Evolutionary conservation across 2,888 invertebrate species (phyloP), one percentile per base, ranked within the genome.

Genomic region (Himalopsyche tibetana): DNA sequence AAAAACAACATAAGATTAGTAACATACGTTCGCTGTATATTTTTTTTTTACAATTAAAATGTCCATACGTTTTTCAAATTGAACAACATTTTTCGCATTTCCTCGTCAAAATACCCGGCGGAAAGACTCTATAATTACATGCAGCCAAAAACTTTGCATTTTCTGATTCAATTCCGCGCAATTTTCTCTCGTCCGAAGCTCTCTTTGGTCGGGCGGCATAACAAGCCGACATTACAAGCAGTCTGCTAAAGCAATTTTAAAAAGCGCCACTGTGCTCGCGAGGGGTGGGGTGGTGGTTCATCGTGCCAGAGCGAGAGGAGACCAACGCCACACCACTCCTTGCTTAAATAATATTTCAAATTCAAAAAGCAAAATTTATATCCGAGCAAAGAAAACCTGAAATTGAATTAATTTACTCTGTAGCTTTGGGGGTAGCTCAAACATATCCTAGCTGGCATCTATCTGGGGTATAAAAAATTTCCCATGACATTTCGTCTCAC

Each of bases 281-380:
- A 40, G 74, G 63, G 56, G 6, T 15, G 83, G 36, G 17, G 80
- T 51, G 51, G 51, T 51, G 51, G 51, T 51, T n/a, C 55, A 36
- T 17, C 80, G 84, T 55, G 84, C 40, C 63, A 69, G 42, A 83
- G 69, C 36, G 83, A 69, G 83, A 83, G 63, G 69, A 63, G 56
- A 56, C 56, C 56, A 8, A 19, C 63, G 63, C 83, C 85, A 19
- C 63, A 19, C 83, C 85, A 85, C 87, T 87, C 85, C 86, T 87
- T 86, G 86, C 87, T 87, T 82, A 84, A 85, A 88, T 87, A 88
- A 86, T 85, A 87, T 88, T 88, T 86, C 85, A 87, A 88, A 88
- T 88, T 88, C 88, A 88, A 88, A 88, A 88, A 88, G 88, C 87
- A 88, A 87, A 88, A 88, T 87, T 88, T 86, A 86, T 87, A 85